Evolutionary conservation across 2,888 invertebrate species (phyloP).

Genomic region (Unio delphinus): DNA sequence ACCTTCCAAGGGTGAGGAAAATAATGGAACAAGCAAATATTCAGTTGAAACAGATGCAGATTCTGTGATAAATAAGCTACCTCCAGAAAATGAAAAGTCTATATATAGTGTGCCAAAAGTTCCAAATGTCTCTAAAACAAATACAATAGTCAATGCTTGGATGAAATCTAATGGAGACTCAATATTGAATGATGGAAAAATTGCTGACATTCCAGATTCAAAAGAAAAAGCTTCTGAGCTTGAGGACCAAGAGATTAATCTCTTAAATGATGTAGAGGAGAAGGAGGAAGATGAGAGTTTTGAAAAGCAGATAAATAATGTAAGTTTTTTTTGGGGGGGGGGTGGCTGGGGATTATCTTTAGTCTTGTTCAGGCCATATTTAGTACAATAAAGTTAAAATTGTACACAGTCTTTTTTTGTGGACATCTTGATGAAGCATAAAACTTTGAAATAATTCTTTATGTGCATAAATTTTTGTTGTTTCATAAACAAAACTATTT

Average conservation of each 20-base stretch:
- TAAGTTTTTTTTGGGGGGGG: slow-evolving; percentile 23
- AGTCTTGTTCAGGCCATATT: background rate
- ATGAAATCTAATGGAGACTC: slow-evolving; percentile 5
- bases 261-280: slow-evolving; percentile 8
- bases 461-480: too few relatives aligned
- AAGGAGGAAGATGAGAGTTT: slow-evolving; percentile 33
- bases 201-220: slow-evolving; percentile 2
- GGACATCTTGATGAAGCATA: too few relatives aligned
- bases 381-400: too few relatives aligned
- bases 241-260: background rate
- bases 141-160: slow-evolving; percentile 5
- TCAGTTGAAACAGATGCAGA: background rate
- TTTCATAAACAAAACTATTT: too few relatives aligned
- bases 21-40: background rate
- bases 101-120: background rate
- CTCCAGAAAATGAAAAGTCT: slow-evolving; percentile 3
- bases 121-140: background rate
- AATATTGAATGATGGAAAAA: background rate
- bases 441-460: too few relatives aligned
- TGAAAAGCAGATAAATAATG: slow-evolving; percentile 49
- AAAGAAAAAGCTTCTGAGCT: slow-evolving; percentile 2
- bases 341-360: background rate
- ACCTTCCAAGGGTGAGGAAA: slow-evolving; percentile 21
- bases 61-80: slow-evolving; percentile 2
- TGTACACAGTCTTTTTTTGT: too few relatives aligned